Evolutionary conservation across 2,888 invertebrate genomes (phyloP), one percentile per base, ranked within the genome.

Genomic region (Sarcophaga caerulescens): DNA sequence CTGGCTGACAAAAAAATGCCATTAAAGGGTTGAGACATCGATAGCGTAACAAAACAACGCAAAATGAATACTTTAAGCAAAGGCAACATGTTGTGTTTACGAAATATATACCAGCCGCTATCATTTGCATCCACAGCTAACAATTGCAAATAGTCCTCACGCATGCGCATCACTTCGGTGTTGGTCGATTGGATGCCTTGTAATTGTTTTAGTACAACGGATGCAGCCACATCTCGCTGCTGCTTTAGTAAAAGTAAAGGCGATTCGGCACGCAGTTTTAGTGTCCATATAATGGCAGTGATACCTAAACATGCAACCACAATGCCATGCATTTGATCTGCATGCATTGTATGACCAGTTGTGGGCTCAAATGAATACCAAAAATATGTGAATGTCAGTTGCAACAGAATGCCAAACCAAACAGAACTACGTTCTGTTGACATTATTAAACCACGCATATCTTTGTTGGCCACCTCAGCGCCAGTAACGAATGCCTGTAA

Each of bases 261-360:
- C 4, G 92, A 91, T 52, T 92, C 92, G 73, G 90, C 73, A 0
- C 89, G 90, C 80, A 90, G 89, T 4, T 89, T 86, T 12, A 91
- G 73, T 5, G 91, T 89, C 74, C 89, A 77, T 3, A 90, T 62
- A 19, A 92, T 89, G 3, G 90, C 89, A 0, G 85, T 77, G n/a
- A 92, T 3, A 1, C 92, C 92, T 73, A 92, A 78, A 0, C 87
- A 84, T 19, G 89, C 90, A 73, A 92, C 71, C 19, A 89, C 68
- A 6, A 90, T 87, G 59, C 92, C 93, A 68, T 93, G 92, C 47
- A 92, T 76, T 87, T 93, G 93, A 88, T 92, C 91, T n/a, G 90
- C 89, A 45, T 91, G 90, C 88, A 92, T 80, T 3, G 88, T 84
- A 6, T 88, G 77, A 10, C 86, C 85, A 47, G 57, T 60, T 66